Percentiles rank a stretch among this genome's conserved stretches.
These are phyloP conservation scores for Psilopsiagon aymara DNA, from an alignment of 2,113 vertebrate species.

Conservation along the genomic window DNA sequence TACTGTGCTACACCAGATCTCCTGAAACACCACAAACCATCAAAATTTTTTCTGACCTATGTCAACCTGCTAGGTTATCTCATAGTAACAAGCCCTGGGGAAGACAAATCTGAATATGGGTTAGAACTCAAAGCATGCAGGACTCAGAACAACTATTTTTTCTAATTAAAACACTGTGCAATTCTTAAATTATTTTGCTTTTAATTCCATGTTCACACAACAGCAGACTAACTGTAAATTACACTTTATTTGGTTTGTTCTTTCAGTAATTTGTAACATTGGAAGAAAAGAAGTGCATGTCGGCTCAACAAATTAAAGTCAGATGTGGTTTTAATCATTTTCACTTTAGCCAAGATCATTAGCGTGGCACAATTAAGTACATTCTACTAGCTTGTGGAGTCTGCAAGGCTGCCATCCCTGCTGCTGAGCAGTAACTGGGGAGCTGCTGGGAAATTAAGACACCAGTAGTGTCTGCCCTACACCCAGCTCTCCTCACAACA, in stretches of 20 bases:
- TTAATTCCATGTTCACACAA: conserved; percentile 46
- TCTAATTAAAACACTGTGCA: conserved; percentile 22
- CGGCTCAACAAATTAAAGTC: conserved; percentile 65
- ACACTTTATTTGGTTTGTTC: conserved; percentile 63
- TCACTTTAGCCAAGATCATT: conserved; percentile 65
- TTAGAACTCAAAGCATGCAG: neutral
- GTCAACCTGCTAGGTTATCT: neutral
- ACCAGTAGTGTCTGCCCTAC: neutral
- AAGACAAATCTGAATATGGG: neutral
- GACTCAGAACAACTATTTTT: neutral
- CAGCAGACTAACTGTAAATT: conserved; percentile 61
- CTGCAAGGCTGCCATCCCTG: neutral
- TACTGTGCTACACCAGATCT: neutral
- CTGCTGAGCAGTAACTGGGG: neutral
- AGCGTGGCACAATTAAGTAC: conserved; percentile 52
- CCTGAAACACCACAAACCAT: neutral
- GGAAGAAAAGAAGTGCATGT: conserved; percentile 32
- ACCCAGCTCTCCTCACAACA: neutral
- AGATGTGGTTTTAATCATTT: conserved; percentile 71
- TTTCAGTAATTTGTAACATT: conserved; percentile 60
- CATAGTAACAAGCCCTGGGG: neutral
- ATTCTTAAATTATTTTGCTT: conserved; percentile 54
- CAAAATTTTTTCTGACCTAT: neutral
- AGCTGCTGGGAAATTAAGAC: neutral
- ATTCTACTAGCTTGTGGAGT: conserved; percentile 10